Percentiles rank a stretch among this genome's conserved stretches.
Conservation (phyloP, 2,113 vertebrate genomes). For the Lethenteron camtschaticum region DNA sequence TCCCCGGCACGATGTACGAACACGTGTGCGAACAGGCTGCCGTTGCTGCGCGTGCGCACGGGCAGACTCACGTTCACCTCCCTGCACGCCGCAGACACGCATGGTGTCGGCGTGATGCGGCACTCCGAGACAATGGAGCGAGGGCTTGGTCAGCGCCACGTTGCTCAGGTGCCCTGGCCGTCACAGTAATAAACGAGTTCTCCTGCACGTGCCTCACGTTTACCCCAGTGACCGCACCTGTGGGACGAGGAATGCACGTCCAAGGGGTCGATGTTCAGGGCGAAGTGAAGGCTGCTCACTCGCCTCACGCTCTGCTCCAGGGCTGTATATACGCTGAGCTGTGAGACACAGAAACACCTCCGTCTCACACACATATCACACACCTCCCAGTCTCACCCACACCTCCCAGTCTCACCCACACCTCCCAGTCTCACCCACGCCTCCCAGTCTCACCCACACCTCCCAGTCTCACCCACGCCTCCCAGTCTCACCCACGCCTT, state of each 20-base stretch:
- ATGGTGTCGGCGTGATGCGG: not conserved
- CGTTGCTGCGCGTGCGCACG: constrained; percentile 80
- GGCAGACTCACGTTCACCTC: constrained; percentile 72
- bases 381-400: no score
- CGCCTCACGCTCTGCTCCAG: constrained; percentile 33
- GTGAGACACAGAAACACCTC: constrained; percentile 9
- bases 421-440: no score
- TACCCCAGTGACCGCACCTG: constrained; percentile 27
- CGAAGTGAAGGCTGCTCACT: constrained; percentile 53
- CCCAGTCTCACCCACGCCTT: no score
- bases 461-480: no score
- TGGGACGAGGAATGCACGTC: constrained; percentile 67
- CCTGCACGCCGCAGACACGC: constrained; percentile 22
- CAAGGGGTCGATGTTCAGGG: constrained; percentile 65
- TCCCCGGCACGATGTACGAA: constrained; percentile 68
- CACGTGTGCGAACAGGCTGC: constrained; percentile 62
- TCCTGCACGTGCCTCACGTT: no score
- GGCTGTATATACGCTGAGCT: constrained; percentile 77
- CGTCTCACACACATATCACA: no score
- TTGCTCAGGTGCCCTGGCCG: not conserved
- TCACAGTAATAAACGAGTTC: not conserved
- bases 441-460: no score
- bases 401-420: no score
- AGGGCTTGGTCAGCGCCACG: not conserved
- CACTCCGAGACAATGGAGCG: not conserved